These are phyloP conservation scores for Oryctolagus cuniculus DNA, from an alignment of 2,113 vertebrate genomes.

Conservation along the genomic window DNA sequence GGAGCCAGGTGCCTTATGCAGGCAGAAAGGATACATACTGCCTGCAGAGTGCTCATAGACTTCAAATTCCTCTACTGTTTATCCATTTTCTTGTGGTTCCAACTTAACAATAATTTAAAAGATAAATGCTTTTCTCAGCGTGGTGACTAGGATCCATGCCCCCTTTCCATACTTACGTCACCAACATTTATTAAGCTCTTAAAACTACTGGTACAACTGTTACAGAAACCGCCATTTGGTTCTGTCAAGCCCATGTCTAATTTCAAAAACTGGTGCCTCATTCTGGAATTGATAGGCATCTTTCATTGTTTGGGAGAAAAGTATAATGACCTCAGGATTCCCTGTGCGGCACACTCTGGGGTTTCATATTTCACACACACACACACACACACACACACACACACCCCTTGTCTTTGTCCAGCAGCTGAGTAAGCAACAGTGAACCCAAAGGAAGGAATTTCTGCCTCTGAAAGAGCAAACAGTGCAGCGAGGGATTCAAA, in stretches of 20 bases:
- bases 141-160: background rate
- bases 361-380: background rate
- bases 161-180: background rate
- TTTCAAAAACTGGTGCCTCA: background rate
- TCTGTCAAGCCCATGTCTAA: background rate
- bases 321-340: background rate
- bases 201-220: background rate
- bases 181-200: background rate
- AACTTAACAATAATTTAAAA: background rate
- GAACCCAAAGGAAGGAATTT: background rate
- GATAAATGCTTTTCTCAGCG: background rate
- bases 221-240: background rate
- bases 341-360: background rate
- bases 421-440: background rate
- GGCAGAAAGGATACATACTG: background rate
- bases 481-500: background rate
- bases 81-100: background rate
- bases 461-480: background rate
- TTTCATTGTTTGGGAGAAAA: constrained; percentile 11
- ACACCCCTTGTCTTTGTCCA: background rate
- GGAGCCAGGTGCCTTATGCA: background rate
- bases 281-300: background rate
- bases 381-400: background rate
- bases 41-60: background rate
- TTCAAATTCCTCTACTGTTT: background rate